Conservation (phyloP, 2,113 vertebrate genomes). For the Lynx canadensis region DNA sequence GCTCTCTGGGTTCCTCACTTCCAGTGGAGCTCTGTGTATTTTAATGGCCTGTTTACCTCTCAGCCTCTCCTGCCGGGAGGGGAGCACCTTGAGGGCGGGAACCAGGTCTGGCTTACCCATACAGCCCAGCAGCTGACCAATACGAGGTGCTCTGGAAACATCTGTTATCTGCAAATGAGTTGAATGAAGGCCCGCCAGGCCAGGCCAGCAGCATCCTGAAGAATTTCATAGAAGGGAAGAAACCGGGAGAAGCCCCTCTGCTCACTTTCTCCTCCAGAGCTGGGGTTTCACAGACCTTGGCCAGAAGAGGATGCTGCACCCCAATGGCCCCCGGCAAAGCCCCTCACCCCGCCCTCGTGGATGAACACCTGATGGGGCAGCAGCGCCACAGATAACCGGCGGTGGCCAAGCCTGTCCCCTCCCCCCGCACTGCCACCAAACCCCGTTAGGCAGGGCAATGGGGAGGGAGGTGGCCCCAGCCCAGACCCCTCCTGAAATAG, state of each 20-base stretch:
- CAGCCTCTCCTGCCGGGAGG: not conserved
- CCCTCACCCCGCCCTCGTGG: not conserved
- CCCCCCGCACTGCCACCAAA: not conserved
- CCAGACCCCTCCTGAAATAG: not conserved
- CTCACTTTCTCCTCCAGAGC: not conserved
- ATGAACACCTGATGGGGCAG: not conserved
- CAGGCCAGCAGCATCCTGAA: not conserved
- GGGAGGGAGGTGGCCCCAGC: too few relatives aligned
- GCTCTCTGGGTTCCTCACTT: not conserved
- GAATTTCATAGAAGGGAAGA: not conserved
- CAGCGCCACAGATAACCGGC: accelerated
- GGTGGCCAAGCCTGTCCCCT: not conserved
- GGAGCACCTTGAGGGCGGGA: not conserved
- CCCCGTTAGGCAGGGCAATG: not conserved
- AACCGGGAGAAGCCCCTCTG: not conserved
- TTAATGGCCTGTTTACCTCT: not conserved
- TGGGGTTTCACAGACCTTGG: not conserved
- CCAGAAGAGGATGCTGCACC: not conserved
- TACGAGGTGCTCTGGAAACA: not conserved
- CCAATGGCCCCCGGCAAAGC: not conserved
- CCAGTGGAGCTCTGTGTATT: accelerated
- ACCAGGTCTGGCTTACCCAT: not conserved
- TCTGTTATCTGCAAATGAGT: not conserved
- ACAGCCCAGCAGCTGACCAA: not conserved
- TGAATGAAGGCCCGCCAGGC: not conserved